Base-by-base conservation (phyloP, 2,888 invertebrate species). In the Sphaerophoria rueppellii region DNA sequence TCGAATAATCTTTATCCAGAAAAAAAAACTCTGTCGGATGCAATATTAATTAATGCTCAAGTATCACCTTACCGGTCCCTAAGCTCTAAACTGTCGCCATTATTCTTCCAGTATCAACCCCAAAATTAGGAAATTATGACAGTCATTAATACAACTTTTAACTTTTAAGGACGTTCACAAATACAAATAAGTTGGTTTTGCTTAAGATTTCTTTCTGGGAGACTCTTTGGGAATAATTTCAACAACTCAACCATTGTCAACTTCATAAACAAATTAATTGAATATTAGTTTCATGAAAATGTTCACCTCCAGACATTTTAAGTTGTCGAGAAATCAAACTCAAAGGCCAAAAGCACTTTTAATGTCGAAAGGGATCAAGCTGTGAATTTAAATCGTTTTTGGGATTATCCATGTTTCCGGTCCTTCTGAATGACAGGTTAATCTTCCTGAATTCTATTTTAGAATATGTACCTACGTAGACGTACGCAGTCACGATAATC, bases 371-470 rank as follows among this genome's bases (percentile, higher is more conserved):
- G 48, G 43, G 76, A 76, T 76, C 83, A 85, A 76, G 83, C 83
- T 85, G 83, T 85, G 83, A 80, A 80, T 85, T 85, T 85, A 80
- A 85, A 85, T 85, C 60, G 80, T 72, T 80, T 85, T 85, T 43
- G 67, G 72, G 69, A 85, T 85, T 72, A 80, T 70, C 50, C 14
- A 69, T 52, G 37, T 80, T 76, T 85, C 80, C 83, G 76, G 75
- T 71, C 58, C 9, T 24, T 24, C 2, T 43, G 61, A 48, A 67
- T 72, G 71, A 67, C 67, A 74, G 69, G 48, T 63, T 61, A 63
- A 74, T 71, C 63, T 74, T n/a, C 43, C 37, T 55, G 58, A 55
- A 40, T 48, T 35, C 37, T 67, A 24, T 67, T 50, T 74, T 50
- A 34, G 40, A 50, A 11, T 9, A 43, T 9, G 9, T 9, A 43